Conservation (phyloP, 2,888 invertebrate genomes). For the Drosophila austrosaltans region DNA sequence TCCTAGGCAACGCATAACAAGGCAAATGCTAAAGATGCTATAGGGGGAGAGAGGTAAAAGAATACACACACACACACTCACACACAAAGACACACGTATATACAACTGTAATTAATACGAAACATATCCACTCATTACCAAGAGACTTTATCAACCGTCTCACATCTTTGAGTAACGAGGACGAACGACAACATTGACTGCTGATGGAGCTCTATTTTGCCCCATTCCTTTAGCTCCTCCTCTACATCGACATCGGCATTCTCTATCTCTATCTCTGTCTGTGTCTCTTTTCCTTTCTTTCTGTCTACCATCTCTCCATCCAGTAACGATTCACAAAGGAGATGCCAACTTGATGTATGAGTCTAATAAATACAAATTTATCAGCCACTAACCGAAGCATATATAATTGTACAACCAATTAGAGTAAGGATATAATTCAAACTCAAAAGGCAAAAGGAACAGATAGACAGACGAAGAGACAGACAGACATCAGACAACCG, state of each 20-base stretch:
- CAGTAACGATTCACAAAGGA: constrained; percentile 32
- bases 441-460: constrained; percentile 44
- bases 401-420: constrained; percentile 74
- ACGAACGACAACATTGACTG: constrained; percentile 34
- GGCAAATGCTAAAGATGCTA: constrained; percentile 5
- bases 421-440: constrained; percentile 63
- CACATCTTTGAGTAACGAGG: constrained; percentile 45
- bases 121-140: constrained; percentile 69
- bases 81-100: background rate
- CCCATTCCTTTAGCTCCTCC: background rate
- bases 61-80: constrained; percentile 32
- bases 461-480: constrained; percentile 23
- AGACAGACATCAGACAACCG: constrained; percentile 10
- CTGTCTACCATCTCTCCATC: background rate
- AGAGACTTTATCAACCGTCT: constrained; percentile 56
- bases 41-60: background rate
- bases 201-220: constrained; percentile 31
- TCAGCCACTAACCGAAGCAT: constrained; percentile 73
- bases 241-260: background rate
- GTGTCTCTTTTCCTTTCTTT: background rate
- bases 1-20: constrained; percentile 21
- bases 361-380: constrained; percentile 79
- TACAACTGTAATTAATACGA: constrained; percentile 63
- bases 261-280: background rate
- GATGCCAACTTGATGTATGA: constrained; percentile 71